These are phyloP conservation scores for Caenorhabditis drosophilae DNA, from an alignment of 2,888 invertebrate species.

Conservation along the genomic window DNA sequence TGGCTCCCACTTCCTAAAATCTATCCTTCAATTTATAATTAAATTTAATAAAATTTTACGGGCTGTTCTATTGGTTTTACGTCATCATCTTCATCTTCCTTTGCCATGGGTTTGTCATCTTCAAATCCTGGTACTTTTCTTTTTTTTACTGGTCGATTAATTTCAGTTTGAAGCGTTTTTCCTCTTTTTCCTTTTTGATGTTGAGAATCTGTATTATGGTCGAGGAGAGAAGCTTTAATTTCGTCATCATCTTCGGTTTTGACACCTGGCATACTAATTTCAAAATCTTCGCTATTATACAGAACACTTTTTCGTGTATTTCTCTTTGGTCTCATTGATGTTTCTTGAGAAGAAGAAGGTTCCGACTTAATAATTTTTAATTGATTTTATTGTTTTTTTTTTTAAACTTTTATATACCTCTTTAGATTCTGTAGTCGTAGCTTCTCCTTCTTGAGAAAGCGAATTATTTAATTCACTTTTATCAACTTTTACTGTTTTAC, in stretches of 20 bases:
- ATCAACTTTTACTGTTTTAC: no score
- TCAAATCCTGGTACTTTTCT: background rate
- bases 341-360: constrained; percentile 3
- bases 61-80: background rate
- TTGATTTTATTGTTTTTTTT: background rate
- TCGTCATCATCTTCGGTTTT: constrained; percentile 12
- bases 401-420: background rate
- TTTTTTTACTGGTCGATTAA: background rate
- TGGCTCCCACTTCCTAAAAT: constrained; percentile 2
- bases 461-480: no score
- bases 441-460: no score
- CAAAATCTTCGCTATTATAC: constrained; percentile 37
- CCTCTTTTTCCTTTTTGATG: constrained; percentile 3
- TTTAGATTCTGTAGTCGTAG: background rate
- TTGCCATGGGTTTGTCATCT: background rate
- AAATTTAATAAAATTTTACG: background rate
- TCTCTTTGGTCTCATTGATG: constrained; percentile 28
- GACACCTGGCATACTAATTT: constrained; percentile 25
- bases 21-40: background rate
- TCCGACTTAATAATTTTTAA: no score
- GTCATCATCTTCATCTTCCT: constrained; percentile 1
- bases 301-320: constrained; percentile 45
- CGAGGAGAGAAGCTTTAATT: background rate
- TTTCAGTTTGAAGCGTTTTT: background rate
- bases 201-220: background rate